Evolutionary conservation across 2,113 vertebrate genomes (phyloP), one percentile per base, ranked within the genome.

Genomic region (Oncorhynchus kisutch): DNA sequence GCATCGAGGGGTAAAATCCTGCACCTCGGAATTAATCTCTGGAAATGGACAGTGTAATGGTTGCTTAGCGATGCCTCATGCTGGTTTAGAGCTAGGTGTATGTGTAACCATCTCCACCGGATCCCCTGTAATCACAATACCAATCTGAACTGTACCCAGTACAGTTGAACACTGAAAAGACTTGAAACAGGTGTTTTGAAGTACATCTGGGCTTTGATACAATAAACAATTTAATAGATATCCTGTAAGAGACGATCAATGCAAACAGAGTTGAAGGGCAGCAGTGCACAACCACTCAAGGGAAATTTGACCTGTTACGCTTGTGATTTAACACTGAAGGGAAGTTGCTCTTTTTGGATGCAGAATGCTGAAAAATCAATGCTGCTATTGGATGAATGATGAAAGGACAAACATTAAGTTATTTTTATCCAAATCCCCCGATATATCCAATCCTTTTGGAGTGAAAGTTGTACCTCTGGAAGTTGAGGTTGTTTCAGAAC

Each of bases 211-310:
- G 39, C 39, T 45, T 39, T 45, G 9, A 45, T 12, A 45, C 39
- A 45, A 45, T 76, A 76, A 70, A 76, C 29, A 76, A 45, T 27
- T 39, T 4, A 74, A n/a, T 24, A 70, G 77, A 75, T 68, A 72
- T 70, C 71, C 16, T 54, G 51, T 29, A 51, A 77, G 70, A 79
- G 77, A 64, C 70, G 81, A 85, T 92, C 84, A 78, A 88, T 90
- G 79, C 84, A 88, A 90, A 86, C 72, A 14, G 0, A 49, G 71
- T 89, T 80, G 22, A 25, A 29, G 71, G 78, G 76, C 67, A 71
- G 34, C 69, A 78, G 73, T 60, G 74, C 27, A 60, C 73, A 85
- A 86, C 78, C 75, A 80, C 83, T 80, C 78, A 81, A 66, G 48
- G 57, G 60, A 62, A 59, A 73, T 54, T 62, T 60, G 74, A 79